Evolutionary conservation across 2,797 vertebrate genomes (phyloP).

Genomic region (Prionace glauca): DNA sequence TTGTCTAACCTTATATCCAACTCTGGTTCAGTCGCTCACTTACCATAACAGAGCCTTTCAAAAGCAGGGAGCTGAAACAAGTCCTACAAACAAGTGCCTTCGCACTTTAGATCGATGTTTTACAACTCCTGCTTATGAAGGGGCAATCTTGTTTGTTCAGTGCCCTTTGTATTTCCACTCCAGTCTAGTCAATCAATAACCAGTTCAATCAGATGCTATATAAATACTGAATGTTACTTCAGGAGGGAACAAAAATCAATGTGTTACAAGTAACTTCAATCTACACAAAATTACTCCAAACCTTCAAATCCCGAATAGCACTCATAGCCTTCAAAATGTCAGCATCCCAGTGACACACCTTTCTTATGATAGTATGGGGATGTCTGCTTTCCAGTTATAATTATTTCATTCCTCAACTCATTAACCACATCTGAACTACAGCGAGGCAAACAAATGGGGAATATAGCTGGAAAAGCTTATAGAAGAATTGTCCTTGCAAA

Average conservation of each 20-base stretch:
- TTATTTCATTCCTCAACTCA: background rate
- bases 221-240: conserved; percentile 19
- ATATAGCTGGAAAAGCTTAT: background rate
- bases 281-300: background rate
- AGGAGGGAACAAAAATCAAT: conserved; percentile 20
- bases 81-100: background rate
- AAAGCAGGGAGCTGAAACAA: background rate
- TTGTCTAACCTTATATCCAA: background rate
- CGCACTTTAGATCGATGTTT: background rate
- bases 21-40: background rate
- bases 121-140: conserved; percentile 7
- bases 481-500: background rate
- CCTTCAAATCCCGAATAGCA: background rate
- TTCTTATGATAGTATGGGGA: background rate
- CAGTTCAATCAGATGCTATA: background rate
- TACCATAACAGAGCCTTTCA: background rate
- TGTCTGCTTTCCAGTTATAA: background rate
- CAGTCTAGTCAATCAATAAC: conserved; percentile 19
- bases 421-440: background rate
- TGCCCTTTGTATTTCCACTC: conserved; percentile 26
- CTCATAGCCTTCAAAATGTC: background rate
- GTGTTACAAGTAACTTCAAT: conserved; percentile 14
- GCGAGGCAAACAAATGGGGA: background rate
- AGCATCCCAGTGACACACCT: background rate
- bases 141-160: conserved; percentile 1